A percentile compares a stretch with the other conserved stretches of the same genome.
phyloP scores from a whole-genome alignment of 2,797 vertebrate genomes.

The Gymnothorax reevesii region DNA sequence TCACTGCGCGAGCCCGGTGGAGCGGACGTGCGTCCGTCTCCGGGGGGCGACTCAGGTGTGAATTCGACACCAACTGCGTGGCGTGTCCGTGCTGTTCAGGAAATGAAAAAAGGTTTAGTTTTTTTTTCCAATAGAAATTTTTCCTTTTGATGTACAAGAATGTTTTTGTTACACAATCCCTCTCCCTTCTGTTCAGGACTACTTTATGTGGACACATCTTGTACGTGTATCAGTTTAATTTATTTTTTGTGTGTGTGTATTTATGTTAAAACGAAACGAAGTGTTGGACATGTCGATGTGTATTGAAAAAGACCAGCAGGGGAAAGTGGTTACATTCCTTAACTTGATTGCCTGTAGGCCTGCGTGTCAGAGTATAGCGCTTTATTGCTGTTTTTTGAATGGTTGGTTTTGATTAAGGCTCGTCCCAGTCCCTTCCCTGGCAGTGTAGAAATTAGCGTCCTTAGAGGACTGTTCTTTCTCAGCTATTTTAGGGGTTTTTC shows the following conservation, averaged over 20 bases:
- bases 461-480: slow-evolving; percentile 12
- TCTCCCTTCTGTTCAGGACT: slow-evolving; percentile 10
- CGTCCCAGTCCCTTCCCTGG: not conserved
- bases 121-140: slow-evolving; percentile 16
- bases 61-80: not conserved
- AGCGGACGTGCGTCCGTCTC: not conserved
- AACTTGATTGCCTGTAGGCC: not conserved
- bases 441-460: not conserved
- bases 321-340: not conserved
- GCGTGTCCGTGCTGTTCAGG: slow-evolving; percentile 4
- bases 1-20: not conserved
- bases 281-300: not conserved
- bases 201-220: slow-evolving; percentile 31
- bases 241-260: slow-evolving; percentile 58
- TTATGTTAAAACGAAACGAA: slow-evolving; percentile 48
- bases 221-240: slow-evolving; percentile 61
- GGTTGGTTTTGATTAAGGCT: not conserved
- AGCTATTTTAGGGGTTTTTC: not conserved
- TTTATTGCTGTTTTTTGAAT: slow-evolving; percentile 9
- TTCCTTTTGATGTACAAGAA: slow-evolving; percentile 27
- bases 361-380: not conserved
- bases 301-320: not conserved
- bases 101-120: not conserved
- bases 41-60: not conserved
- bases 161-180: slow-evolving; percentile 22